A percentile compares a stretch with the other conserved stretches of the same genome.
These are phyloP conservation scores for Stigmatopora nigra DNA, from an alignment of 2,113 vertebrate genomes.

Conservation along the genomic window DNA sequence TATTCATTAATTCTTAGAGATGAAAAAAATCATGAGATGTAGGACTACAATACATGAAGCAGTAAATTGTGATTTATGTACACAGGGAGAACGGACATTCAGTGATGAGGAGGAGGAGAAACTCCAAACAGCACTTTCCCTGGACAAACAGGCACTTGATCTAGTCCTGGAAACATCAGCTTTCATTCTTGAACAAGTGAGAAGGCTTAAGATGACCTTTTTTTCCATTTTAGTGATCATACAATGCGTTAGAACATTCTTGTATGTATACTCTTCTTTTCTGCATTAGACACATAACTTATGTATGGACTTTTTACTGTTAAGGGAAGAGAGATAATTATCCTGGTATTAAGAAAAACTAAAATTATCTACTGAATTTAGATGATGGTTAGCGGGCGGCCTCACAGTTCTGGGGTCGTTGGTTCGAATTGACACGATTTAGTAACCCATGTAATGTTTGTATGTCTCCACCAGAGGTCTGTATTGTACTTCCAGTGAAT, in stretches of 20 bases:
- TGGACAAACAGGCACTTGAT: conserved; percentile 84
- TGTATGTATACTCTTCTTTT: not conserved
- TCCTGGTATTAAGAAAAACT: too few species aligned
- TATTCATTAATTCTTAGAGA: too few species aligned
- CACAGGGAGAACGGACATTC: conserved; percentile 83
- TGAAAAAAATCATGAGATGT: too few species aligned
- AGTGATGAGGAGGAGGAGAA: conserved; percentile 93
- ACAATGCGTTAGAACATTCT: not conserved
- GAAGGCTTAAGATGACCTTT: not conserved
- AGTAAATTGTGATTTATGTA: conserved; percentile 1
- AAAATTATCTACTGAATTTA: too few species aligned
- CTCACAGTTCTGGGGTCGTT: too few species aligned
- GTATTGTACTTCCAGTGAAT: conserved; percentile 33
- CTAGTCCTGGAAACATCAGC: conserved; percentile 84
- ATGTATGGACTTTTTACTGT: not conserved
- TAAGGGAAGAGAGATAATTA: too few species aligned
- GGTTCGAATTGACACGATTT: not conserved
- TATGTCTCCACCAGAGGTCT: conserved; percentile 44
- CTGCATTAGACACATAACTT: not conserved
- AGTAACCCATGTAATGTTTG: not conserved
- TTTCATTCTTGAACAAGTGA: conserved; percentile 90
- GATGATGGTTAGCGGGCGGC: too few species aligned
- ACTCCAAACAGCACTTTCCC: conserved; percentile 79
- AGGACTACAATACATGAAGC: not conserved
- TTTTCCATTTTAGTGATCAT: not conserved